A percentile compares a stretch with the other conserved stretches of the same genome.
Conservation (phyloP, 2,113 vertebrate species). For the Antechinus stuartii region DNA sequence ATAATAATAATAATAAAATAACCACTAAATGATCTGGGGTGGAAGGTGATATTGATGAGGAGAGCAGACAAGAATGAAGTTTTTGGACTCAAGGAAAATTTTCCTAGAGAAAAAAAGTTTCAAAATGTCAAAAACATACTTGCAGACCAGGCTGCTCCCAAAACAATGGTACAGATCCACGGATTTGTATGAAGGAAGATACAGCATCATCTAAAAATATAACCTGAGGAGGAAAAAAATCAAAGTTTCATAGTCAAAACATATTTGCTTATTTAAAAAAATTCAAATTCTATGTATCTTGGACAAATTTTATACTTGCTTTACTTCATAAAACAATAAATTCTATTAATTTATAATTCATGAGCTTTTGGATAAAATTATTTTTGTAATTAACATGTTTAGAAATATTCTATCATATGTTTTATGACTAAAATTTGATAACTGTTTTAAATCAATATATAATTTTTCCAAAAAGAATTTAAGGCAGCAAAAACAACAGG, state of each 20-base stretch:
- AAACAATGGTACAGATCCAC: constrained; percentile 97
- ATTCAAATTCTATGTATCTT: not conserved
- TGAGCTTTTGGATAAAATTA: not conserved
- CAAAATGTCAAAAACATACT: constrained; percentile 82
- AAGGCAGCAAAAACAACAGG: not conserved
- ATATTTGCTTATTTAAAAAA: not conserved
- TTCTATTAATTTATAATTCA: not conserved
- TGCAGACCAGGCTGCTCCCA: constrained; percentile 99
- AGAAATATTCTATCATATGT: not conserved
- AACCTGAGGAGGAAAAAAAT: constrained; percentile 84
- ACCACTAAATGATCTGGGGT: not conserved
- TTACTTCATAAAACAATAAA: not conserved
- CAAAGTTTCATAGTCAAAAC: not conserved
- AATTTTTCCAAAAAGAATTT: not conserved
- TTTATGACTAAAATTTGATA: not conserved
- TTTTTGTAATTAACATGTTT: not conserved
- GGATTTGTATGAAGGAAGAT: constrained; percentile 98
- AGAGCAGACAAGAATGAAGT: not conserved
- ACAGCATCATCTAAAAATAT: constrained; percentile 96
- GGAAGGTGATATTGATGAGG: not conserved
- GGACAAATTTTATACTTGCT: not conserved
- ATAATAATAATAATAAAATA: not conserved
- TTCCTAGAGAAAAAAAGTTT: not conserved
- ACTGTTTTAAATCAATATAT: not conserved
- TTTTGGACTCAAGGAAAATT: not conserved